Evolutionary conservation across 2,888 invertebrate genomes (phyloP).

Genomic region (Rotaria magnacalcarata): DNA sequence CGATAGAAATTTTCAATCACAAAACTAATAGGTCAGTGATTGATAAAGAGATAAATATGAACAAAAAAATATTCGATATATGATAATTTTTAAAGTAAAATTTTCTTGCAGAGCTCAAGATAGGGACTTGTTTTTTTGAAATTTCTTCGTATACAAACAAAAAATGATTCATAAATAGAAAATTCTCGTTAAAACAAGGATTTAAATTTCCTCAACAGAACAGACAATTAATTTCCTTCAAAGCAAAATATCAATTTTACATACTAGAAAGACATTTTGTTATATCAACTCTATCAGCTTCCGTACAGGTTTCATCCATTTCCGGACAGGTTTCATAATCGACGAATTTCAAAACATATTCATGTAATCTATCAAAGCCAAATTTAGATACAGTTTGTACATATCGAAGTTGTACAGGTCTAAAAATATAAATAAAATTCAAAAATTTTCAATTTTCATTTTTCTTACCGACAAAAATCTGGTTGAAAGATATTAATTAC

Average conservation of each 20-base stretch:
- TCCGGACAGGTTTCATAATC: neutral
- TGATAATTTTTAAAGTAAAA: no score
- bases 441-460: neutral
- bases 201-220: no score
- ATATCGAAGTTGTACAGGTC: constrained; percentile 22
- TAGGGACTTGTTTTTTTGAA: no score
- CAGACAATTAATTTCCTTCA: no score
- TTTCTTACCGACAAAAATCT: constrained; percentile 29
- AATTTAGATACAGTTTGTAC: neutral
- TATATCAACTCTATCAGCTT: neutral
- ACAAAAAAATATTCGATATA: no score
- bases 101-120: no score
- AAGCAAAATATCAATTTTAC: neutral
- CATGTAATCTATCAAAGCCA: constrained; percentile 16
- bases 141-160: no score
- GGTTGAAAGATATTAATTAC: constrained; percentile 32
- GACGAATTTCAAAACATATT: constrained; percentile 7
- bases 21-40: no score
- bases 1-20: no score
- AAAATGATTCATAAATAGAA: no score
- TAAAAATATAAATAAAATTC: neutral
- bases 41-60: no score
- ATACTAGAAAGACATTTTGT: neutral
- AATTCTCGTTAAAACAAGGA: no score
- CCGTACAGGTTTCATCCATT: constrained; percentile 3